Percentiles rank a stretch among this genome's conserved stretches.
Evolutionary conservation across 2,113 vertebrate species (phyloP).

Genomic region (Rafetus swinhoei): DNA sequence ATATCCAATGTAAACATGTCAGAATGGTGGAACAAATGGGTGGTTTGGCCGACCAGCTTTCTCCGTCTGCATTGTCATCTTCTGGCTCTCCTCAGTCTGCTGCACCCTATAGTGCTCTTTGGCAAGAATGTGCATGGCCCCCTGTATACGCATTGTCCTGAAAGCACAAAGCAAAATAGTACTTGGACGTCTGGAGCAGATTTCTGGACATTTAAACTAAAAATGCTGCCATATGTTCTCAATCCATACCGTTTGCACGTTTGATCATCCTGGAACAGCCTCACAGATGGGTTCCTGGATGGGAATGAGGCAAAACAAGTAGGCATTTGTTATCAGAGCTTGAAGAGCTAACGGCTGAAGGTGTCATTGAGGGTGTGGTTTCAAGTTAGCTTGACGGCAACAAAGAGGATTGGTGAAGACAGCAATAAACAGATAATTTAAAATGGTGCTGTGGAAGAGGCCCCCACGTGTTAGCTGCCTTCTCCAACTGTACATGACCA

Average conservation of each 20-base stretch:
- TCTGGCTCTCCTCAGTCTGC: not conserved
- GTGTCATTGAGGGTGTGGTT: not conserved
- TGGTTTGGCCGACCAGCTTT: conserved; percentile 1
- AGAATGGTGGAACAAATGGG: not conserved
- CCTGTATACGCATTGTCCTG: not conserved
- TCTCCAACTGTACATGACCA: not conserved
- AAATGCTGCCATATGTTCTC: not conserved
- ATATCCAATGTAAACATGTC: conserved; percentile 32
- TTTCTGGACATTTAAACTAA: conserved; percentile 33
- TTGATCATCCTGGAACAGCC: not conserved
- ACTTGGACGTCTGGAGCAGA: not conserved
- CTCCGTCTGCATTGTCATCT: not conserved
- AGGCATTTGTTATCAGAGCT: not conserved
- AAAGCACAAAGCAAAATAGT: conserved; percentile 10
- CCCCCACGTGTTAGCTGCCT: not conserved
- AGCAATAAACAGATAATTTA: not conserved
- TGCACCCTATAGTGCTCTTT: not conserved
- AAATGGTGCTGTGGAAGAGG: not conserved
- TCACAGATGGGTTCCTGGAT: not conserved
- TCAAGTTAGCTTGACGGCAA: not conserved
- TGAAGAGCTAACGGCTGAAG: not conserved
- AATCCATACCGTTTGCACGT: not conserved
- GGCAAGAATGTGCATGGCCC: not conserved
- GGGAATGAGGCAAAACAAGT: not conserved
- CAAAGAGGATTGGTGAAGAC: not conserved